Percentiles rank a stretch among this genome's conserved stretches.
Evolutionary conservation across 1,140 invertebrate species (phyloP).

Genomic region (Drosophila sp.): DNA sequence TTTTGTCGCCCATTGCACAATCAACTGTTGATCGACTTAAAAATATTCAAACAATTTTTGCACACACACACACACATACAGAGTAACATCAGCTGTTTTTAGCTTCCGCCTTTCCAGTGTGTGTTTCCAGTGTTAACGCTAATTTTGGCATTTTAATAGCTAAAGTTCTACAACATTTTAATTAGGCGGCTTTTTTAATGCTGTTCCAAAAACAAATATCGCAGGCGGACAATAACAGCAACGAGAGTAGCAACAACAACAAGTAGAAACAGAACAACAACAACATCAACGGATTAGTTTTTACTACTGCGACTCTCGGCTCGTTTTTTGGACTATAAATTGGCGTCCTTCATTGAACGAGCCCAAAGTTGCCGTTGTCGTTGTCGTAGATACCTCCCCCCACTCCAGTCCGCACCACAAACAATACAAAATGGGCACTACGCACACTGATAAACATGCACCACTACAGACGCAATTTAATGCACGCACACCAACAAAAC

Average conservation of each 20-base stretch:
- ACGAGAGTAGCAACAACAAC: constrained; percentile 39
- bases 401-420: constrained; percentile 10
- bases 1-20: neutral
- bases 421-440: constrained; percentile 74
- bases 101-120: neutral
- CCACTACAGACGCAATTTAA: constrained; percentile 26
- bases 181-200: constrained; percentile 70
- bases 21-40: constrained; percentile 15
- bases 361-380: constrained; percentile 35
- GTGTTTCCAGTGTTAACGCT: constrained; percentile 45
- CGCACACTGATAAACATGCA: constrained; percentile 45
- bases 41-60: neutral
- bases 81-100: neutral
- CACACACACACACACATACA: neutral
- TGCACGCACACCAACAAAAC: constrained; percentile 49
- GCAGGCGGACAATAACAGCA: no score
- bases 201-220: constrained; percentile 1
- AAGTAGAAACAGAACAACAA: constrained; percentile 23
- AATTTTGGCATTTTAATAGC: constrained; percentile 65
- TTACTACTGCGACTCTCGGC: constrained; percentile 40
- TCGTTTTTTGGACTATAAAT: constrained; percentile 69
- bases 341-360: constrained; percentile 83
- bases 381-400: neutral
- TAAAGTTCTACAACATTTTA: constrained; percentile 66
- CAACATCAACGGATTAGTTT: constrained; percentile 50